Conservation (phyloP, 2,113 vertebrate species). For the Edolisoma coerulescens region DNA sequence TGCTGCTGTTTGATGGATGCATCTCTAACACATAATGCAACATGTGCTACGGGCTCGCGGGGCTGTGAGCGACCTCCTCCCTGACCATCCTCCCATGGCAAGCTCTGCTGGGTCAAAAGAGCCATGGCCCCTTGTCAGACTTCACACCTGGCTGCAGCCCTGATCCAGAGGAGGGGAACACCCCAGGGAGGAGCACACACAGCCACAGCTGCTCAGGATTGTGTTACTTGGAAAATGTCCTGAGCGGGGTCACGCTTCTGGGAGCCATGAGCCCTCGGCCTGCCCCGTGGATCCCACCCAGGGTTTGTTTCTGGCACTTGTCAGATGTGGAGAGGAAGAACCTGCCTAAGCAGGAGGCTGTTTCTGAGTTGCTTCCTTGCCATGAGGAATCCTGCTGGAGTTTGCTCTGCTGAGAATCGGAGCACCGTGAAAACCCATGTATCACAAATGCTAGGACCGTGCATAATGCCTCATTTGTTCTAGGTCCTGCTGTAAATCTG, state of each 20-base stretch:
- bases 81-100: accelerated
- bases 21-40: accelerated
- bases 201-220: conserved; percentile 9
- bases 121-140: background rate
- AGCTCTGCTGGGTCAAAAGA: background rate
- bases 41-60: accelerated
- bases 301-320: background rate
- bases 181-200: background rate
- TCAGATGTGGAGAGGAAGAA: background rate
- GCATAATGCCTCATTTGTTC: background rate
- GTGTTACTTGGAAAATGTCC: background rate
- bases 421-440: background rate
- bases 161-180: background rate
- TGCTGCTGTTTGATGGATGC: background rate
- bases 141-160: background rate
- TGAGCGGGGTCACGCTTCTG: background rate
- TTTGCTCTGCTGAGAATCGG: background rate
- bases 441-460: accelerated
- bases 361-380: background rate
- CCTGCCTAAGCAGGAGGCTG: background rate
- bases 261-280: background rate
- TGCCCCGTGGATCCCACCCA: background rate
- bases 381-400: background rate
- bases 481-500: background rate
- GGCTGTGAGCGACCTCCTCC: background rate